Evolutionary conservation across 2,797 vertebrate species (phyloP).

Genomic region (Acanthopagrus latus): DNA sequence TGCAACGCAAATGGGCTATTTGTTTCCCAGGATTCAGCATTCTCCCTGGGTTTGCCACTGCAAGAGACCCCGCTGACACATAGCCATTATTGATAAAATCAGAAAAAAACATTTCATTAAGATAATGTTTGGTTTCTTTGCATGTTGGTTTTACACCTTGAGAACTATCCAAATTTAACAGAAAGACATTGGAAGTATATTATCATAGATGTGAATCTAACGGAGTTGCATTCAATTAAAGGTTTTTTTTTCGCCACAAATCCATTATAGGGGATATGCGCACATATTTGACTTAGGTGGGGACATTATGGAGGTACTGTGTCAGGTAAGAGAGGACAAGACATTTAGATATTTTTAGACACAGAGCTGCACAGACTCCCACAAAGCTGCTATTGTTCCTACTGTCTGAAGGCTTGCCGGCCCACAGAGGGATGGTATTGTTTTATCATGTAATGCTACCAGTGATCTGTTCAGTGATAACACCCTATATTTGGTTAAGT

Average conservation of each 20-base stretch:
- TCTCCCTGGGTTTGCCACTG: too few species aligned
- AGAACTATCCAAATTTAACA: not conserved
- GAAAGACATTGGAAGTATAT: not conserved
- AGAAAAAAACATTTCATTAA: not conserved
- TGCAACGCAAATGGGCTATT: not conserved
- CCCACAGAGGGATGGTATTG: slow-evolving; percentile 82
- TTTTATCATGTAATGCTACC: slow-evolving; percentile 85
- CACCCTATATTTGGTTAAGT: slow-evolving; percentile 77
- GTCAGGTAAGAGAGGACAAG: slow-evolving; percentile 46
- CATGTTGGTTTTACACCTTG: not conserved
- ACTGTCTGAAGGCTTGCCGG: slow-evolving; percentile 71
- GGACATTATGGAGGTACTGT: not conserved
- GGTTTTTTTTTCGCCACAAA: not conserved
- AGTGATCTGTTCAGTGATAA: slow-evolving; percentile 80
- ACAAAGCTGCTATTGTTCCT: slow-evolving; percentile 81
- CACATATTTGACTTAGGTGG: slow-evolving; percentile 17
- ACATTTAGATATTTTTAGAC: slow-evolving; percentile 66
- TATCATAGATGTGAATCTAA: not conserved
- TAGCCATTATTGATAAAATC: not conserved
- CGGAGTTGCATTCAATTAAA: not conserved
- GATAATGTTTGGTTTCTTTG: not conserved
- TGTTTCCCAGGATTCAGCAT: not conserved
- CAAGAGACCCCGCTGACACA: not conserved
- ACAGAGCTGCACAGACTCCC: slow-evolving; percentile 50
- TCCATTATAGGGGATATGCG: not conserved